These are phyloP conservation scores for Nicator chloris DNA, from an alignment of 2,113 vertebrate species.

Conservation along the genomic window DNA sequence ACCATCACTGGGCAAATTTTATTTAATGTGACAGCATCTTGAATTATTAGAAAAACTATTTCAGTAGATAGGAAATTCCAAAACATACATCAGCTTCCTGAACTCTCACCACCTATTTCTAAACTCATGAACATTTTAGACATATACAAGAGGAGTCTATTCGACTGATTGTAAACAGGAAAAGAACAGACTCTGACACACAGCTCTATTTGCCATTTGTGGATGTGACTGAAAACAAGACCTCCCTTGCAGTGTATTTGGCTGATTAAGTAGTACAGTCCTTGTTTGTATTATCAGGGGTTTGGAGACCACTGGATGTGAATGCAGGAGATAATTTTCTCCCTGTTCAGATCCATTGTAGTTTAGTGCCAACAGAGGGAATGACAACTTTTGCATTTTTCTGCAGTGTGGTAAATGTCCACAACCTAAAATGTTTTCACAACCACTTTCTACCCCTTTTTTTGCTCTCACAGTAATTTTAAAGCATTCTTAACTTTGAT, in stretches of 20 bases:
- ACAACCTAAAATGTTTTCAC: neutral
- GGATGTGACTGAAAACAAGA: neutral
- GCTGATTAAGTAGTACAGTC: accelerated
- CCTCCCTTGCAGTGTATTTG: neutral
- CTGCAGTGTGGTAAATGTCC: neutral
- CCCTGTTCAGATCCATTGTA: neutral
- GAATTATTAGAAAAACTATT: neutral
- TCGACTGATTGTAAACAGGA: neutral
- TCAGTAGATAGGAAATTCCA: neutral
- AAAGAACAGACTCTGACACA: neutral
- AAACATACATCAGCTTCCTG: neutral
- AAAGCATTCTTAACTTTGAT: neutral
- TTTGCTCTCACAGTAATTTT: neutral
- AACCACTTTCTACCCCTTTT: neutral
- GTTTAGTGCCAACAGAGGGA: neutral
- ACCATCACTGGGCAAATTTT: neutral
- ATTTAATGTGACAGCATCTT: neutral
- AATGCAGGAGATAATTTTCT: neutral
- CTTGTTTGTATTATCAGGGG: neutral
- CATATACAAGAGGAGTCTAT: neutral
- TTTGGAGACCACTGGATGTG: neutral
- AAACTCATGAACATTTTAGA: neutral
- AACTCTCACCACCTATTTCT: neutral
- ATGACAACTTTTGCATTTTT: neutral
- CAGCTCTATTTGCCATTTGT: neutral